phyloP scores from a whole-genome alignment of 2,797 vertebrate genomes.

The Crenuchus spilurus region DNA sequence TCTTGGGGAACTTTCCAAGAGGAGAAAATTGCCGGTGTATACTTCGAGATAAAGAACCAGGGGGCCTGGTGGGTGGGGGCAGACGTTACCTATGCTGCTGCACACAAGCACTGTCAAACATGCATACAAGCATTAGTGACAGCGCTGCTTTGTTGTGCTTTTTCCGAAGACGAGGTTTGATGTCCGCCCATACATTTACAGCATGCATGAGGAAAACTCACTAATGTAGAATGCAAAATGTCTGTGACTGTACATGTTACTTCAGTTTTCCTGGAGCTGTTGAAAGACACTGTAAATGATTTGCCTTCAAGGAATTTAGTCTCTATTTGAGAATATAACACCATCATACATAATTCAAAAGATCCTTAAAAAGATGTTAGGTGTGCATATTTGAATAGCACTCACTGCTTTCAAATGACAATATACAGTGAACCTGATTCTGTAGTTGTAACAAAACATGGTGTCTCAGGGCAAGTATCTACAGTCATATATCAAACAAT shows the following conservation, averaged over 20 bases:
- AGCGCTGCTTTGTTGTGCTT: background rate
- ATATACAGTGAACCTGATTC: background rate
- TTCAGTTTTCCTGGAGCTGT: background rate
- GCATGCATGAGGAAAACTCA: background rate
- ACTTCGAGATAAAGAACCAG: conserved; percentile 6
- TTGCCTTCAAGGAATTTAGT: conserved; percentile 25
- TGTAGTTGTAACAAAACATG: background rate
- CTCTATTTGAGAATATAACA: background rate
- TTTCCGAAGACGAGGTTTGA: background rate
- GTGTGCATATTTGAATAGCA: background rate
- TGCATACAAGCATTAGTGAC: background rate
- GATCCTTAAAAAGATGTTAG: background rate
- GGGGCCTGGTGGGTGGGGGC: background rate
- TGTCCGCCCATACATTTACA: background rate
- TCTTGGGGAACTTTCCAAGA: conserved; percentile 33
- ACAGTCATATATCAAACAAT: no score
- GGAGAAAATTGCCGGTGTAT: conserved; percentile 16
- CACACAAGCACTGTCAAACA: conserved; percentile 8
- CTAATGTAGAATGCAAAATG: conserved; percentile 3
- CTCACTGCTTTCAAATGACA: background rate
- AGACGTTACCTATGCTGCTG: conserved; percentile 3
- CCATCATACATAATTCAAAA: conserved; percentile 9
- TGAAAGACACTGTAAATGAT: background rate
- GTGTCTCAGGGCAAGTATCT: no score
- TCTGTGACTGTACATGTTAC: background rate